Conservation (phyloP, 2,888 invertebrate genomes). For the Laothoe populi region DNA sequence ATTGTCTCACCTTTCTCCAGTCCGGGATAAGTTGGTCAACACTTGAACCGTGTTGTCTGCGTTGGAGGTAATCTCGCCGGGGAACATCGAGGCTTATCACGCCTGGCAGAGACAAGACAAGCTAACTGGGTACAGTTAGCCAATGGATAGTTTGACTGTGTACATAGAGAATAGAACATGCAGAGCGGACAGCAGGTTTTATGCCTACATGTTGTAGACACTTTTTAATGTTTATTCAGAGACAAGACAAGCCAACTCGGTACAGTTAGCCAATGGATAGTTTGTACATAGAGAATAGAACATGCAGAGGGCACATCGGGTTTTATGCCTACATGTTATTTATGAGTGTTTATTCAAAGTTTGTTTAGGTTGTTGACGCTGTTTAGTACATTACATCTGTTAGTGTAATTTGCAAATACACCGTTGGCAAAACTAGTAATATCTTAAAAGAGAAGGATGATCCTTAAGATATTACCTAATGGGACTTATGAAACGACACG, state of each 20-base stretch:
- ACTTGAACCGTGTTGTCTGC: slow-evolving; percentile 14
- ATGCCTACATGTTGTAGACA: not conserved
- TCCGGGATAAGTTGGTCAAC: slow-evolving; percentile 25
- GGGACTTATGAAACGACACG: no score
- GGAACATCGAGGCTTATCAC: slow-evolving; percentile 36
- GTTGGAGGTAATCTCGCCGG: slow-evolving; percentile 28
- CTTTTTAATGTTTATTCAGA: slow-evolving; percentile 23
- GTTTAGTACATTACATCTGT: no score
- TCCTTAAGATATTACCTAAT: no score
- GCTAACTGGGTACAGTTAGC: slow-evolving; percentile 41
- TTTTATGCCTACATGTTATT: not conserved
- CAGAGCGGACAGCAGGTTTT: not conserved
- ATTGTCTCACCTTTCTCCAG: slow-evolving; percentile 27
- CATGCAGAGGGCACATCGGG: not conserved
- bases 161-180: slow-evolving; percentile 37
- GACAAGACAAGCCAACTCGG: slow-evolving; percentile 40
- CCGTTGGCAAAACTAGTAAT: no score
- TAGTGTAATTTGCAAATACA: no score
- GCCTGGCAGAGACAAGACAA: slow-evolving; percentile 39
- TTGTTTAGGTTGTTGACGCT: no score
- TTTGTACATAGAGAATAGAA: slow-evolving; percentile 45
- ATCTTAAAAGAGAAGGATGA: no score
- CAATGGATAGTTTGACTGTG: slow-evolving; percentile 53
- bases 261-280: slow-evolving; percentile 48
- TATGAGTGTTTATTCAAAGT: slow-evolving; percentile 28